Evolutionary conservation across 30 jellyfish, hydroid and myxozoan genomes (phyloP).

Genomic region (Aurelia sp.): DNA sequence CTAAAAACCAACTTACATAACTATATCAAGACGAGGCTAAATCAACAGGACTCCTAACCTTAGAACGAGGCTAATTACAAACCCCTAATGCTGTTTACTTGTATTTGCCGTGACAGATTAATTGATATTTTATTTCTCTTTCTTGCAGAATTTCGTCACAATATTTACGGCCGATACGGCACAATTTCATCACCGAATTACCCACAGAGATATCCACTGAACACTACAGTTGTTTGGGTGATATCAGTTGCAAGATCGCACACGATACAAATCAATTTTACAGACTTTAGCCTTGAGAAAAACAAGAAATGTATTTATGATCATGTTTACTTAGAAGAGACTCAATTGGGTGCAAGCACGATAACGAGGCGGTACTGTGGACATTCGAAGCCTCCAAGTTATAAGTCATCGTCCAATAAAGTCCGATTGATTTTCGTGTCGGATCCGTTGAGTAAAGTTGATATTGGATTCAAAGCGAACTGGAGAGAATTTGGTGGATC

Average conservation of each 20-base stretch:
- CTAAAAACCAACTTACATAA: too few species aligned
- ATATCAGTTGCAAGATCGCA: slow-evolving; percentile 20
- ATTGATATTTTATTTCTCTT: neutral
- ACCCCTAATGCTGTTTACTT: too few species aligned
- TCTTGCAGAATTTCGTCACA: slow-evolving; percentile 42
- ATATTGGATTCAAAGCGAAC: slow-evolving; percentile 63
- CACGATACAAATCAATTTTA: slow-evolving; percentile 50
- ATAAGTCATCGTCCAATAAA: slow-evolving; percentile 39
- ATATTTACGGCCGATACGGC: slow-evolving; percentile 53
- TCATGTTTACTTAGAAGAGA: slow-evolving; percentile 62
- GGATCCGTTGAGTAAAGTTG: slow-evolving; percentile 55
- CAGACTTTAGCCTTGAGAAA: slow-evolving; percentile 62
- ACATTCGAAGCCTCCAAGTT: slow-evolving; percentile 55
- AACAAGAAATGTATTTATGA: slow-evolving; percentile 67
- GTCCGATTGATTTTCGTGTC: slow-evolving; percentile 40
- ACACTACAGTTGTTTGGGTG: slow-evolving; percentile 63
- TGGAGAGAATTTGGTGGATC: slow-evolving; percentile 58
- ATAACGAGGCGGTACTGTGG: slow-evolving; percentile 59
- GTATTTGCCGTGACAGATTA: too few species aligned
- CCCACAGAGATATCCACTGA: slow-evolving; percentile 65
- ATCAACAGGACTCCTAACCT: too few species aligned
- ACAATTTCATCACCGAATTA: slow-evolving; percentile 63
- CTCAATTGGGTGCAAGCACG: slow-evolving; percentile 33
- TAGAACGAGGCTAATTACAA: too few species aligned
- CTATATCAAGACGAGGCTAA: too few species aligned